Conservation (phyloP, 2,888 invertebrate genomes). For the Hoplodrina ambigua region DNA sequence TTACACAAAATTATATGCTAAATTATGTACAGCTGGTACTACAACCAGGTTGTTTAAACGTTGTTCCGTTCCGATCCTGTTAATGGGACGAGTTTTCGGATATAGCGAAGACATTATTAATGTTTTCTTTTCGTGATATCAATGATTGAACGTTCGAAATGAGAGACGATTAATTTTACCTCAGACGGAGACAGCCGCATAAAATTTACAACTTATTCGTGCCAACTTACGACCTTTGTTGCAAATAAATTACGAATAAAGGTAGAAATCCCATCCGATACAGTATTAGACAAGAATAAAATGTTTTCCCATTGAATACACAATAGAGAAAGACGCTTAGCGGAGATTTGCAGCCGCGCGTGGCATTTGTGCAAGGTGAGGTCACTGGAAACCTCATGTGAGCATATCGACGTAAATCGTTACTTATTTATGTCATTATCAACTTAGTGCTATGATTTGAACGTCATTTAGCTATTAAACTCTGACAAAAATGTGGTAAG, state of each 20-base stretch:
- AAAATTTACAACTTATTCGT: constrained; percentile 49
- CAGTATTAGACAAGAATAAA: constrained; percentile 34
- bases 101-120: background rate
- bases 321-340: constrained; percentile 71
- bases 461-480: background rate
- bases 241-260: constrained; percentile 32
- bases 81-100: background rate
- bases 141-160: constrained; percentile 6
- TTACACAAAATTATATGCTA: constrained; percentile 11
- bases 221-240: constrained; percentile 27
- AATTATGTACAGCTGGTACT: constrained; percentile 19
- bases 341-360: constrained; percentile 68
- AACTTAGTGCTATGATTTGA: constrained; percentile 11
- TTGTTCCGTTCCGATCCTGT: background rate
- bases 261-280: constrained; percentile 39
- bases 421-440: constrained; percentile 37
- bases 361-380: constrained; percentile 69
- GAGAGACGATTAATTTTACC: constrained; percentile 35
- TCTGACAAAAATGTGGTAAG: background rate
- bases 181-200: constrained; percentile 22
- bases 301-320: constrained; percentile 53
- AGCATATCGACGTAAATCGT: constrained; percentile 54
- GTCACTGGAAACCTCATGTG: constrained; percentile 80
- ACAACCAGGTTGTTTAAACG: constrained; percentile 21
- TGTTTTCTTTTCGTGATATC: constrained; percentile 7